Conservation (phyloP, 1,140 invertebrate genomes). For the Drosophila teissieri region DNA sequence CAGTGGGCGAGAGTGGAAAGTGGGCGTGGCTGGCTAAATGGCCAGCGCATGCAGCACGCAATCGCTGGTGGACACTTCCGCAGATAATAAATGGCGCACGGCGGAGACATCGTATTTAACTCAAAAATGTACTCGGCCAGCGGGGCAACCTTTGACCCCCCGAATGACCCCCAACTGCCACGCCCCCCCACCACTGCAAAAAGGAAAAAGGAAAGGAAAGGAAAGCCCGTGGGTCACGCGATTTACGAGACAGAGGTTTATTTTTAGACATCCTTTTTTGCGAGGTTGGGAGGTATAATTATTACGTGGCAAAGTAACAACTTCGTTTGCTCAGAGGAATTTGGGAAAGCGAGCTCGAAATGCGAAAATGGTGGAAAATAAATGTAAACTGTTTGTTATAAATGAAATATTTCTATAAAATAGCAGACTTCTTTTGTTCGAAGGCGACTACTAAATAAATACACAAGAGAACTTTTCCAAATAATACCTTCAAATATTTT, state of each 20-base stretch:
- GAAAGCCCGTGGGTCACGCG: constrained; percentile 3
- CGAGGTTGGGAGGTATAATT: not conserved
- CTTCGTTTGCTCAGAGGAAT: constrained; percentile 7
- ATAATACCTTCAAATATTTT: not conserved
- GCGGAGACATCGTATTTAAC: constrained; percentile 35
- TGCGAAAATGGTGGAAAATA: not conserved
- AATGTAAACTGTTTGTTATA: not conserved
- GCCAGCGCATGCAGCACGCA: constrained; percentile 34
- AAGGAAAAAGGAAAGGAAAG: not conserved
- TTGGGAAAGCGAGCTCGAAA: not conserved
- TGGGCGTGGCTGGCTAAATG: constrained; percentile 40
- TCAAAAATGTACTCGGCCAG: constrained; percentile 11
- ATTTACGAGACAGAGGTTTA: constrained; percentile 9
- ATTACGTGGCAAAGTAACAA: constrained; percentile 15
- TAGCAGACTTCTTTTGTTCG: too few relatives aligned
- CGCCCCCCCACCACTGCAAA: too few relatives aligned
- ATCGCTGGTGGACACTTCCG: constrained; percentile 40
- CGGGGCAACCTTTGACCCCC: not conserved
- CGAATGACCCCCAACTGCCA: not conserved
- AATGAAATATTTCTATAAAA: not conserved
- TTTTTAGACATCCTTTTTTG: constrained; percentile 9
- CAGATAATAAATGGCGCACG: constrained; percentile 32
- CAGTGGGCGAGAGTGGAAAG: not conserved
- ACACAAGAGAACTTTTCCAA: too few relatives aligned
- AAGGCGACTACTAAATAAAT: too few relatives aligned